Base-by-base conservation (phyloP, 1,140 invertebrate species). In the Wiebesia pumilae region DNA sequence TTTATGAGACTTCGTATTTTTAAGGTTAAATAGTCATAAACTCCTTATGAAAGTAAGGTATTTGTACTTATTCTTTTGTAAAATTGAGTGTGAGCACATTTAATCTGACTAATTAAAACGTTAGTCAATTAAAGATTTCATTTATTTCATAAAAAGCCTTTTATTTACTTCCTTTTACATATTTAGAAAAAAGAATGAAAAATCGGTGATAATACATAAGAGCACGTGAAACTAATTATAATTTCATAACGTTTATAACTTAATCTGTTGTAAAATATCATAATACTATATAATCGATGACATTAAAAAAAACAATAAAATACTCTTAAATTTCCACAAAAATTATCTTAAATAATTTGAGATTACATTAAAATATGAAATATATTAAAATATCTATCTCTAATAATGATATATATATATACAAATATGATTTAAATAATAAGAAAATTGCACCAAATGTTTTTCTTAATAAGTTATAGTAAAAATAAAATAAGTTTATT, bases 11-110 rank as follows among this genome's bases (percentile, higher is more conserved):
- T 87, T 83, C 38, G 47, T 84, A 84, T 62, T 65, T 16, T 81
- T 87, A 87, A 87, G 86, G 67, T 54, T 73, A 33, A 87, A 81
- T 87, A 87, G 82, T 87, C 86, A 81, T 87, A 84, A 79, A 75
- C 73, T 80, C 77, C 82, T 87, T 81, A 84, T 84, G 40, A 75
- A 47, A 84, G 27, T 87, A 84, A 87, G 86, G 65, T 81, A 87
- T 78, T 69, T 87, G 78, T 84, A 87, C 78, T 87, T 84, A 87
- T 67, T 75, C 3, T 38, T 71, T 84, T 87, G 62, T 73, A 75
- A 87, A 84, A 81, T 35, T 84, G 30, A 84, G 40, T n/a, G 54
- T 30, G 43, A 79, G n/a, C n/a, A 79, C 81, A 27, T 69, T 83
- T 54, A 40, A 67, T 83, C 54, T 77, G 62, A 62, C 47, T 87